Percentiles rank a stretch among this genome's conserved stretches.
phyloP scores from a whole-genome alignment of 1,140 invertebrate genomes.

The Solenopsis fugax region DNA sequence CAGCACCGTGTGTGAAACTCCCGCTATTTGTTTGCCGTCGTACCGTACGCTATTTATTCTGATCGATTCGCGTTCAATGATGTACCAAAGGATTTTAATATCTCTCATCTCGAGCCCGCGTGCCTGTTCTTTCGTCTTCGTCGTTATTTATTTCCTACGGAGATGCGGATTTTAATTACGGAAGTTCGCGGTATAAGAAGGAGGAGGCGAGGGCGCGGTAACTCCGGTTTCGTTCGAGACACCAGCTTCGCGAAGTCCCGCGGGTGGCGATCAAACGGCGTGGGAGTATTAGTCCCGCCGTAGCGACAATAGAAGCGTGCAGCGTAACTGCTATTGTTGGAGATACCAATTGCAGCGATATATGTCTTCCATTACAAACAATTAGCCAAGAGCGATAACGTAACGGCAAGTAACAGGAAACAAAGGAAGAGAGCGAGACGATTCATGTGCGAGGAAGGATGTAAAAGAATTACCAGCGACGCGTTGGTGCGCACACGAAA shows the following conservation, averaged over 20 bases:
- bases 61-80: conserved; percentile 48
- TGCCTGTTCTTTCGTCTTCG: background rate
- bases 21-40: conserved; percentile 43
- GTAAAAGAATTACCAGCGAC: background rate
- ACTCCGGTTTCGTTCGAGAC: conserved; percentile 33
- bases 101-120: conserved; percentile 22
- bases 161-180: conserved; percentile 61
- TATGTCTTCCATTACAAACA: background rate
- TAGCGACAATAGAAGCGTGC: conserved; percentile 6
- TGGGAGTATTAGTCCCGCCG: conserved; percentile 7
- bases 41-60: conserved; percentile 49
- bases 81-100: conserved; percentile 61
- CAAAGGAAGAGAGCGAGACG: background rate
- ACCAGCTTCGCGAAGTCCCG: conserved; percentile 2
- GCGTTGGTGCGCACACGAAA: background rate
- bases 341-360: conserved; percentile 1
- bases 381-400: background rate
- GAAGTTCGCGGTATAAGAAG: conserved; percentile 15
- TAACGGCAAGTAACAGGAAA: background rate
- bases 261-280: background rate
- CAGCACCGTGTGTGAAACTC: conserved; percentile 54
- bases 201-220: conserved; percentile 19
- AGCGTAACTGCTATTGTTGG: background rate
- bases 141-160: conserved; percentile 53
- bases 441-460: background rate